These are phyloP conservation scores for Plebejus argus DNA, from an alignment of 2,888 invertebrate genomes.

Conservation along the genomic window DNA sequence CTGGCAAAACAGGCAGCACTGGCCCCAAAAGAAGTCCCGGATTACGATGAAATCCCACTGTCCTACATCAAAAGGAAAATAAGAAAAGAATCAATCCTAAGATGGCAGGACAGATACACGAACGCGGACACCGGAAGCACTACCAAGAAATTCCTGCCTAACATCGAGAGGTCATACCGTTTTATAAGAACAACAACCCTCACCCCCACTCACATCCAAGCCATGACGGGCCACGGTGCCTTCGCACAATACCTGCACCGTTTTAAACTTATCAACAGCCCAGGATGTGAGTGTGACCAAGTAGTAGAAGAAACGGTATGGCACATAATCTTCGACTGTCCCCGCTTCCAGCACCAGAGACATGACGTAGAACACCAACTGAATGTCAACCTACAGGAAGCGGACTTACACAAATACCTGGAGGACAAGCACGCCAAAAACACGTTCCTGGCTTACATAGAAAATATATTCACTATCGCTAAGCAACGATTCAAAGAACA, in stretches of 20 bases:
- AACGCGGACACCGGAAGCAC: not conserved
- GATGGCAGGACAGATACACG: not conserved
- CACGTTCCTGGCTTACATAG: not conserved
- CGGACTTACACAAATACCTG: not conserved
- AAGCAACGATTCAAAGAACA: not conserved
- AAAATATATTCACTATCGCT: not conserved
- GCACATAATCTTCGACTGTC: conserved; percentile 11
- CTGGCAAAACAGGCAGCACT: not conserved
- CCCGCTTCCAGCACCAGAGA: not conserved
- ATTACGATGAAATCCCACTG: not conserved
- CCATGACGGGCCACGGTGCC: conserved; percentile 33
- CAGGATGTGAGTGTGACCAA: conserved; percentile 30
- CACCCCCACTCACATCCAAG: not conserved
- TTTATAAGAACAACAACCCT: not conserved
- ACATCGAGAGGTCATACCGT: not conserved
- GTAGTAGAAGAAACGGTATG: not conserved
- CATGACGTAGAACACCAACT: not conserved
- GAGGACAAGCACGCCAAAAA: not conserved
- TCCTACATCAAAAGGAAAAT: not conserved
- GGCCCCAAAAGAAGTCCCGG: not conserved
- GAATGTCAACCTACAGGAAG: not conserved
- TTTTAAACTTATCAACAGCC: not conserved
- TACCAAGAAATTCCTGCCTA: conserved; percentile 34
- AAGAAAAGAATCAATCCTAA: not conserved
- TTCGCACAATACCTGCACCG: conserved; percentile 25